Base-by-base conservation (phyloP, 2,113 vertebrate genomes). In the Heteronetta atricapilla region DNA sequence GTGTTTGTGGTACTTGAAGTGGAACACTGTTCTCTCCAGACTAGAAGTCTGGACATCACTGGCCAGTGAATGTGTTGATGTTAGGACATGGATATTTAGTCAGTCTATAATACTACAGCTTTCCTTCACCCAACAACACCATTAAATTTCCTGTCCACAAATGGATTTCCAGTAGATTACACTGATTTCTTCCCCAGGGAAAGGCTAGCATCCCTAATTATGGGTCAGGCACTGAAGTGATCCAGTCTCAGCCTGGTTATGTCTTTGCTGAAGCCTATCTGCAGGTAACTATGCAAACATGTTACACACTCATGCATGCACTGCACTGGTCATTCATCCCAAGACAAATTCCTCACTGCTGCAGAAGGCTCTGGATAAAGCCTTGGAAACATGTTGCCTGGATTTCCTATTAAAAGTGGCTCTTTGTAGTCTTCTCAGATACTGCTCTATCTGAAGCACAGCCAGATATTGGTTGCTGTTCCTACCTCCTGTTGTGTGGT, bases 401-500 rank as follows among this genome's bases (percentile, higher is more conserved):
- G 13, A 82, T 74, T 74, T 74, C 14, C 34, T 56, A 2, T 52
- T 64, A 40, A 34, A 87, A 73, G 14, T 69, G 15, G 8, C 10
- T 88, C 6, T 25, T 46, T 60, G 25, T 11, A 2, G 15, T 75
- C 16, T 82, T 74, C 13, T 16, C 59, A 62, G 46, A 33, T 15
- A 38, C 10, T 34, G 13, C n/a, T 20, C 48, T 36, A 38, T 20
- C 68, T 70, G 46, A 93, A 82, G 13, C 13, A 77, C 22, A 63
- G 10, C 3, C 25, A 34, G 21, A 14, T n/a, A 33, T 5, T 15
- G 1, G 50, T 78, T 40, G 14, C 21, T 68, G 21, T 70, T 90
- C 97, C 84, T 96, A 98, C 98, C 97, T 97, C 98, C 98, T 81
- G 97, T 98, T 1, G 98, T 98, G 95, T 98, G 98, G 91, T 99